These are phyloP conservation scores for Pluvianellus socialis DNA, from an alignment of 2,113 vertebrate species.

Conservation along the genomic window DNA sequence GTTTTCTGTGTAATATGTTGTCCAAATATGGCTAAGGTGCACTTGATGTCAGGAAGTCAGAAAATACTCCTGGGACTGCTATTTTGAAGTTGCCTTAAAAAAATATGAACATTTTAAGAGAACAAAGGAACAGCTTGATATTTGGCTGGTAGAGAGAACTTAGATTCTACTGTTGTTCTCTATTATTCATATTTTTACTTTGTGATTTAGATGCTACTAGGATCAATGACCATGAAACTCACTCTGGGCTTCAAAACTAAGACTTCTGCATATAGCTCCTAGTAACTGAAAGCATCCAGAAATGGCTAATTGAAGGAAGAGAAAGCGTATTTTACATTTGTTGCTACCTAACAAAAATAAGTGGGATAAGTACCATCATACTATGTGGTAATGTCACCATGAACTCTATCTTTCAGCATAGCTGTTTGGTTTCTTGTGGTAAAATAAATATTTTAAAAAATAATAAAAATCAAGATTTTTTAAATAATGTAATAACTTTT, in stretches of 20 bases:
- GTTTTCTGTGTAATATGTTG: neutral
- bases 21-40: neutral
- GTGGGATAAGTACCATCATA: neutral
- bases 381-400: neutral
- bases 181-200: neutral
- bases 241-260: neutral
- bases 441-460: conserved; percentile 13
- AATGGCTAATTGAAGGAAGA: neutral
- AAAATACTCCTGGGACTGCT: neutral
- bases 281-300: neutral
- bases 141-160: neutral
- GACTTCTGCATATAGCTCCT: neutral
- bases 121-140: neutral
- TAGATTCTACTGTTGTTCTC: neutral
- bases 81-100: neutral
- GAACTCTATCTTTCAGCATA: neutral
- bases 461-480: neutral
- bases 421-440: neutral
- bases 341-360: neutral
- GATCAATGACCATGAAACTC: neutral
- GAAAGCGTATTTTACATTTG: neutral
- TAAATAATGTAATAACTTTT: neutral
- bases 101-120: neutral
- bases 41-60: neutral
- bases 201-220: neutral